A percentile compares a stretch with the other conserved stretches of the same genome.
phyloP scores from a whole-genome alignment of 1,140 invertebrate genomes.

The Parapsyche elsis region DNA sequence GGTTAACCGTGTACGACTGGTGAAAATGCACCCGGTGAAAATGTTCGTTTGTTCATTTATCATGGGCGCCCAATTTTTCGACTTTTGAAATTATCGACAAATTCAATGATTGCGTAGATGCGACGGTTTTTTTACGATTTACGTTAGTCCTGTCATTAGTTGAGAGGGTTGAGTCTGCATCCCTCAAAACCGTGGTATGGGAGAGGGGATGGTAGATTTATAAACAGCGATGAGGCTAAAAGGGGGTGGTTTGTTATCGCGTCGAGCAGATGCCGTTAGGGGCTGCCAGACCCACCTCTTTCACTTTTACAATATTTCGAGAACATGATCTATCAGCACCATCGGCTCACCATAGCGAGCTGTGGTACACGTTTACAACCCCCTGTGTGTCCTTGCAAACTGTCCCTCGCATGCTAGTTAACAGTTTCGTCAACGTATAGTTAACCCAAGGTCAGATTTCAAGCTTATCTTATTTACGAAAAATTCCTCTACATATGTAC shows the following conservation, averaged over 20 bases:
- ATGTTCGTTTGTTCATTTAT: no score
- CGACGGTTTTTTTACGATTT: no score
- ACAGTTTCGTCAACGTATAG: background rate
- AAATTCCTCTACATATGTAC: no score
- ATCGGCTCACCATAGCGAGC: constrained; percentile 18
- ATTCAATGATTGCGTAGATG: no score
- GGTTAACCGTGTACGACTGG: no score
- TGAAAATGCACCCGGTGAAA: no score
- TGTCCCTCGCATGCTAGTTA: background rate
- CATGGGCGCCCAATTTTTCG: no score
- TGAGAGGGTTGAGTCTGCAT: background rate
- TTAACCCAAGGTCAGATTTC: background rate
- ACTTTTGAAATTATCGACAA: no score
- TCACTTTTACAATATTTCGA: constrained; percentile 48
- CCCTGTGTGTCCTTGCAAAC: background rate
- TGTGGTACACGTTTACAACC: background rate
- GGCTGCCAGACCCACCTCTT: constrained; percentile 33
- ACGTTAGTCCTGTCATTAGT: no score
- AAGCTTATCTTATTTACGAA: background rate
- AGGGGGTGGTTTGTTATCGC: constrained; percentile 49
- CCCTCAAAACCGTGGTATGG: background rate
- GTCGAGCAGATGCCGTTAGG: constrained; percentile 42
- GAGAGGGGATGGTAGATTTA: constrained; percentile 40
- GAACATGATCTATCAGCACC: constrained; percentile 54
- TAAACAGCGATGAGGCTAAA: constrained; percentile 42